Evolutionary conservation across 2,797 vertebrate species (phyloP).

Genomic region (Enteromius afrohamiltoni): DNA sequence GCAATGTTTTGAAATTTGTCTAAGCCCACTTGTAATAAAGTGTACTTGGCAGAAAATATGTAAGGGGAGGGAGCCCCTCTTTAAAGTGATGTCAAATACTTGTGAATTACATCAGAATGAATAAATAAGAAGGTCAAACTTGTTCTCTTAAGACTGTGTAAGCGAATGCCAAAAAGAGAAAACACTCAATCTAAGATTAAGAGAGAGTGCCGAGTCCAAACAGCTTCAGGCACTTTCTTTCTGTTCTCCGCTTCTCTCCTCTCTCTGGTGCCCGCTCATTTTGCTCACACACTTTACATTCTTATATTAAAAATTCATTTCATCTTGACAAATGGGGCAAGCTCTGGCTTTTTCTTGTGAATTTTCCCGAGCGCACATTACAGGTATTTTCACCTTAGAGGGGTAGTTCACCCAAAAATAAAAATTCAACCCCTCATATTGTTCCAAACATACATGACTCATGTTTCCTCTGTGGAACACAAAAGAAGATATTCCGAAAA

Average conservation of each 20-base stretch:
- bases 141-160: slow-evolving; percentile 39
- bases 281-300: slow-evolving; percentile 39
- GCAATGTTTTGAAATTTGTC: slow-evolving; percentile 3
- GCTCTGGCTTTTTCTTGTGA: slow-evolving; percentile 1
- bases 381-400: slow-evolving; percentile 15
- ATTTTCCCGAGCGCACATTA: background rate
- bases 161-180: slow-evolving; percentile 45
- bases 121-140: slow-evolving; percentile 43
- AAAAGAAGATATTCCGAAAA: background rate
- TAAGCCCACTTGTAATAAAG: slow-evolving; percentile 29
- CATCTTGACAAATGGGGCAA: slow-evolving; percentile 17
- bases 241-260: slow-evolving; percentile 26
- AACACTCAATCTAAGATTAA: slow-evolving; percentile 41
- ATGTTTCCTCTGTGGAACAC: background rate
- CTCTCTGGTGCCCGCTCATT: slow-evolving; percentile 24
- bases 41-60: slow-evolving; percentile 11
- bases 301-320: slow-evolving; percentile 55
- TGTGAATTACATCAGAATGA: slow-evolving; percentile 47
- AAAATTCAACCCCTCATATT: background rate
- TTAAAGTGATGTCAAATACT: slow-evolving; percentile 50
- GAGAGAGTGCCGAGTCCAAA: slow-evolving; percentile 42
- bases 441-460: background rate
- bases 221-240: slow-evolving; percentile 46
- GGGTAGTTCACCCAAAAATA: background rate
- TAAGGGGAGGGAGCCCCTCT: slow-evolving; percentile 16